Base-by-base conservation (phyloP, 2,888 invertebrate genomes). In the Synanthedon tipuliformis region DNA sequence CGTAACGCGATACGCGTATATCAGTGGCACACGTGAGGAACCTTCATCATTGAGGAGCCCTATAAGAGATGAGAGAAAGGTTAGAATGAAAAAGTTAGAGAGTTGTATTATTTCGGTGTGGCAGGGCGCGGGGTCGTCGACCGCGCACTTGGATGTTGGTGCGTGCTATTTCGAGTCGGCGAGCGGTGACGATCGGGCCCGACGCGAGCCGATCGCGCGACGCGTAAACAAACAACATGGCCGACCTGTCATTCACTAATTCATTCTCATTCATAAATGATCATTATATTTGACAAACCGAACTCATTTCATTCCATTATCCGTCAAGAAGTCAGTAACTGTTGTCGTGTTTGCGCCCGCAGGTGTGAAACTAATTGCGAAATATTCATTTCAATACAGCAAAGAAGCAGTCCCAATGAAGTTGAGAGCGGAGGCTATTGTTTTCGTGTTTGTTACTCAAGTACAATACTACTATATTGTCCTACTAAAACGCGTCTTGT, bases 261-360 rank as follows among this genome's bases (percentile, higher is more conserved):
- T 84, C 87, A 86, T 86, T 87, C 86, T 84, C 87, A 86, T 86
- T 87, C 86, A 85, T 82, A 78, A 78, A 73, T 69, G 68, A 81
- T 78, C 75, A 78, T 76, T 80, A 76, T 78, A 76, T 75, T 79
- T 80, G 78, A 79, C 78, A 76, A 81, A 78, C 73, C 69, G 23
- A 70, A 69, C 65, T 68, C 67, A 66, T 34, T 34, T 34, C 34
- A 34, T 34, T 34, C 34, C 10, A 34, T 73, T 78, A 77, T 69
- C 65, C 66, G 61, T 60, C 56, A 58, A 59, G 54, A 54, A 60
- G 57, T 48, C 7, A 48, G 13, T 59, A 53, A 53, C 61, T 60
- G 63, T 57, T 58, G 55, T 59, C 54, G 54, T 49, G 16, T 12
- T 18, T 15, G 16, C 8, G 10, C 3, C 10, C 10, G 34, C 34